Evolutionary conservation across 2,797 vertebrate species (phyloP).

Genomic region (Chelon auratus): DNA sequence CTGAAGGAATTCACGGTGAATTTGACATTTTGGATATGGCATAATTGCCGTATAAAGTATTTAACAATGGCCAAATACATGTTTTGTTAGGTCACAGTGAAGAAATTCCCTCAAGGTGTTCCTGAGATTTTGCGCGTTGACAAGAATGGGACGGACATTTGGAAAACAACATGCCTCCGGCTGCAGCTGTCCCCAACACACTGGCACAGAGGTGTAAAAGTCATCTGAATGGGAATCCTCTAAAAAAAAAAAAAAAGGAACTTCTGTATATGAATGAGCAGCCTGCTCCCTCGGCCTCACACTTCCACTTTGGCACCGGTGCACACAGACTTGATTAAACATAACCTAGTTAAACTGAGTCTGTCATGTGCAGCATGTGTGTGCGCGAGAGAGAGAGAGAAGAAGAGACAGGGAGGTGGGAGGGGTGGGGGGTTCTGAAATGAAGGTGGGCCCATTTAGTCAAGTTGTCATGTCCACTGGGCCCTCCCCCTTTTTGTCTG

Average conservation of each 20-base stretch:
- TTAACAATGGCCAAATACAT: no score
- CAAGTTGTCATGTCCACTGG: conserved; percentile 54
- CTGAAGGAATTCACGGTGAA: no score
- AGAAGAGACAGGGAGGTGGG: background rate
- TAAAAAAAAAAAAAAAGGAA: conserved; percentile 1
- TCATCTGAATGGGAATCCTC: conserved; percentile 1
- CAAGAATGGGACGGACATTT: no score
- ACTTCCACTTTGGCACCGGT: conserved; percentile 43
- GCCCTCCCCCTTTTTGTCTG: conserved; percentile 56
- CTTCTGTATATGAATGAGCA: conserved; percentile 44
- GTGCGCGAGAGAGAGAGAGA: background rate
- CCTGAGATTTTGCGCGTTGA: no score
- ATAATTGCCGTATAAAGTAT: no score
- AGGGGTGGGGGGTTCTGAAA: conserved; percentile 16
- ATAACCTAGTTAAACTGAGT: conserved; percentile 62
- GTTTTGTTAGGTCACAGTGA: no score
- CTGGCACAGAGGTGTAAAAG: no score
- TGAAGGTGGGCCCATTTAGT: conserved; percentile 55
- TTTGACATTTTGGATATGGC: no score
- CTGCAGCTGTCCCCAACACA: no score
- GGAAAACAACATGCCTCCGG: no score
- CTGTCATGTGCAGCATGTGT: conserved; percentile 27
- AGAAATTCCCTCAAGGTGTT: no score
- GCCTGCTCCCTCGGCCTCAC: conserved; percentile 35
- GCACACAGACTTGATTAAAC: conserved; percentile 66